Conservation (phyloP, 2,797 vertebrate genomes). For the Masticophis lateralis region DNA sequence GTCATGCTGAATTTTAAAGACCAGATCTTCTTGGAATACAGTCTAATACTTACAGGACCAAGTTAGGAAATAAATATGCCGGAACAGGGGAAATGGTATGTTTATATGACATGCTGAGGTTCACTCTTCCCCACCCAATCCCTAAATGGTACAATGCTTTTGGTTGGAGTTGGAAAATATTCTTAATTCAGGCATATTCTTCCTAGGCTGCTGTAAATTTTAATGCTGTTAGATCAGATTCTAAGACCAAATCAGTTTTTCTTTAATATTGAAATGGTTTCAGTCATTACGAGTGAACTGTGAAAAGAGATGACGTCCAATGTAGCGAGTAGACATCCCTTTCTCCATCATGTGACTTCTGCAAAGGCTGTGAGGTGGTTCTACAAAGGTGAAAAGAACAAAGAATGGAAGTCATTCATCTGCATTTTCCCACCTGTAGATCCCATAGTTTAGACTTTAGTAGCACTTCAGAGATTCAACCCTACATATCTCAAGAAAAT, state of each 20-base stretch:
- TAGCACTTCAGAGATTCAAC: neutral
- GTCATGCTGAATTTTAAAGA: constrained; percentile 70
- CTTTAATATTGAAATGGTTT: constrained; percentile 69
- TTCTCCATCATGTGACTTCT: constrained; percentile 99
- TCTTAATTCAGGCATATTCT: constrained; percentile 64
- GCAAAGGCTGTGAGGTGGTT: constrained; percentile 97
- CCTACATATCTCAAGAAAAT: neutral
- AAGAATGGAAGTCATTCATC: constrained; percentile 23
- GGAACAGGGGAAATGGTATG: constrained; percentile 53
- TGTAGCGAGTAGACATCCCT: constrained; percentile 85
- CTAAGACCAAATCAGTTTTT: constrained; percentile 63
- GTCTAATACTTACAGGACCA: constrained; percentile 58
- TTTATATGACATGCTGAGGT: constrained; percentile 59
- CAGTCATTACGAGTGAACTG: constrained; percentile 80
- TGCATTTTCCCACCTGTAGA: neutral
- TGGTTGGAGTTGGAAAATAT: constrained; percentile 65
- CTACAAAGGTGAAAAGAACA: constrained; percentile 72
- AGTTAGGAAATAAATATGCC: constrained; percentile 52
- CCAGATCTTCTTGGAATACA: constrained; percentile 56
- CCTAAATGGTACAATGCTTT: constrained; percentile 58
- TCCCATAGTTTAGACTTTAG: neutral
- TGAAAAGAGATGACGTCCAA: constrained; percentile 94
- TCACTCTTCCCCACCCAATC: constrained; percentile 36
- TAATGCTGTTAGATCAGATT: constrained; percentile 71
- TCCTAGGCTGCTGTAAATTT: constrained; percentile 57